Evolutionary conservation across 2,888 invertebrate genomes (phyloP).

Genomic region (Cephus nigrinus): DNA sequence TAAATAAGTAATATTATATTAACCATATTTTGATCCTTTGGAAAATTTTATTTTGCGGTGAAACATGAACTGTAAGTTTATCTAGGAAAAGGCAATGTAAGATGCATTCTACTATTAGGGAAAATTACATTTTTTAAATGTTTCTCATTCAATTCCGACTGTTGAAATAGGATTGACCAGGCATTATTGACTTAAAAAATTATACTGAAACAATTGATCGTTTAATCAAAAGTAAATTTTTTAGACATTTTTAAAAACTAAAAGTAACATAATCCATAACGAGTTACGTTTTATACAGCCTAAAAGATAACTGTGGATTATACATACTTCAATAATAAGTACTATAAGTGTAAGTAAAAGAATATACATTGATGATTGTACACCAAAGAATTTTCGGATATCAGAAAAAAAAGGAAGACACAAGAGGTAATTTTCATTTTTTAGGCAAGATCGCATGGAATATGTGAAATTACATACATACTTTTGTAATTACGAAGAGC

Average conservation of each 20-base stretch:
- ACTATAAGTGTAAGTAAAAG: slow-evolving; percentile 10
- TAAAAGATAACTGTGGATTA: not conserved
- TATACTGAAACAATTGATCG: not conserved
- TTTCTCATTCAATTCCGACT: not conserved
- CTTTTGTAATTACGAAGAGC: not conserved
- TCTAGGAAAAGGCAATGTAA: not conserved
- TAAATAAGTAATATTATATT: not conserved
- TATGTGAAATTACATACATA: not conserved
- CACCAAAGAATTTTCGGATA: not conserved
- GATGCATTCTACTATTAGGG: not conserved
- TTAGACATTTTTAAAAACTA: not conserved
- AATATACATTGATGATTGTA: slow-evolving; percentile 13
- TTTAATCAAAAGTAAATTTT: not conserved
- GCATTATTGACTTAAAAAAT: not conserved
- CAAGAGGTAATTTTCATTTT: slow-evolving; percentile 36
- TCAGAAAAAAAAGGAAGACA: slow-evolving; percentile 30
- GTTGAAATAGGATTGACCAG: not conserved
- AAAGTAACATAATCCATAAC: not conserved
- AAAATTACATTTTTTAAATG: not conserved
- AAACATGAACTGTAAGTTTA: not conserved
- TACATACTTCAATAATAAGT: not conserved
- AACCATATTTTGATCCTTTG: not conserved
- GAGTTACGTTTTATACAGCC: not conserved
- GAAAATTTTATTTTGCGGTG: not conserved
- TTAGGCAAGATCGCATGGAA: slow-evolving; percentile 10